Percentiles rank a stretch among this genome's conserved stretches.
Evolutionary conservation across 2,888 invertebrate species (phyloP).

Genomic region (Volucella bombylans): DNA sequence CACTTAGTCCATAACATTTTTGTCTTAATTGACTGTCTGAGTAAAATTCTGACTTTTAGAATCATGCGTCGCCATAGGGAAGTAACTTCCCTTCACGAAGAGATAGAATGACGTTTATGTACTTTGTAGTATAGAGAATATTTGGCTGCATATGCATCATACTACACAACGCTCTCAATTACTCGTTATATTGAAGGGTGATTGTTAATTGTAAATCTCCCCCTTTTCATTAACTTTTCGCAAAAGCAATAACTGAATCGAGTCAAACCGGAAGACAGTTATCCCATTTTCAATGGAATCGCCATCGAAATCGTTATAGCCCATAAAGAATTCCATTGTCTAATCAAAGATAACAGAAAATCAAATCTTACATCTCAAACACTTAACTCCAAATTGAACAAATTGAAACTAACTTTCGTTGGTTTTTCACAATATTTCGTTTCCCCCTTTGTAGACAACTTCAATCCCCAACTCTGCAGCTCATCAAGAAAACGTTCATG

Average conservation of each 20-base stretch:
- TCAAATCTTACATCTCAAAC: slow-evolving; percentile 58
- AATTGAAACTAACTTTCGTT: slow-evolving; percentile 64
- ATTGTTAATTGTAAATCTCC: background rate
- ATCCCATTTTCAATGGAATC: slow-evolving; percentile 11
- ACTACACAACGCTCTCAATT: too few species aligned
- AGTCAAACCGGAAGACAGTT: background rate
- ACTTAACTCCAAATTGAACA: slow-evolving; percentile 60
- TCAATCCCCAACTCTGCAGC: slow-evolving; percentile 22
- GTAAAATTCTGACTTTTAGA: too few species aligned
- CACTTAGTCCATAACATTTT: too few species aligned
- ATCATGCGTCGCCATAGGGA: too few species aligned
- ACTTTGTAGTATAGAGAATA: too few species aligned
- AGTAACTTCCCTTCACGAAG: too few species aligned
- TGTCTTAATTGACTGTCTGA: too few species aligned
- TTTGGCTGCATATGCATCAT: too few species aligned
- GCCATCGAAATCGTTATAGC: slow-evolving; percentile 4
- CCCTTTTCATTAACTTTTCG: slow-evolving; percentile 2
- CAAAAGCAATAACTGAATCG: background rate
- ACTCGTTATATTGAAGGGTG: background rate
- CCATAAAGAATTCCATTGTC: slow-evolving; percentile 28
- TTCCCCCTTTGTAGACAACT: background rate
- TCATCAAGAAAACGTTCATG: slow-evolving; percentile 51
- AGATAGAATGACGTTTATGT: too few species aligned
- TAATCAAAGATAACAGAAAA: slow-evolving; percentile 39
- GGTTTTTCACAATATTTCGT: slow-evolving; percentile 4